Base-by-base conservation (phyloP, 1,140 invertebrate species). In the Drosophila pandora region DNA sequence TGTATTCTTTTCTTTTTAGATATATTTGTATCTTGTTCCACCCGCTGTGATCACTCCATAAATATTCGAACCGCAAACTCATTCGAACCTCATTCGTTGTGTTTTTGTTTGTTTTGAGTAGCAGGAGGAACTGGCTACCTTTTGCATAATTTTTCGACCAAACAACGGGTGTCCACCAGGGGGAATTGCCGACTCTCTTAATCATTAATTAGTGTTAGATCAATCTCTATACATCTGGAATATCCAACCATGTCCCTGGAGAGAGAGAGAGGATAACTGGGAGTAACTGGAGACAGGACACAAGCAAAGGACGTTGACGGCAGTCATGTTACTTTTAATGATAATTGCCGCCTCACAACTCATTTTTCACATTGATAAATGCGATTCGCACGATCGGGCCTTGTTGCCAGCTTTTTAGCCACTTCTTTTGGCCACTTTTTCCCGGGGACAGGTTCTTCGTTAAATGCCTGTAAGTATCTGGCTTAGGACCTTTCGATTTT, bases 261-360 rank as follows among this genome's bases (percentile, higher is more conserved):
- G 65, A 43, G 61, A n/a, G n/a, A 2, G 8, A 39, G 13, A 32
- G n/a, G 39, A 17, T 7, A 17, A 17, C 17, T 17, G 17, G 41
- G 41, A 22, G 17, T 28, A 41, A 41, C 39, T 13, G 39, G 39
- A 13, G 12, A 41, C 39, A 41, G 34, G 34, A 41, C 39, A 13
- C 39, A 2, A 41, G 12, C 3, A 41, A n/a, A 32, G 8, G 28
- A 43, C 60, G 54, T 54, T 59, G 56, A 73, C 58, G 62, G 76
- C 68, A 81, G 82, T 87, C 83, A 79, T 87, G 83, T 87, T 87
- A 79, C 79, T 83, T 84, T 87, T 87, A 87, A 89, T 87, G 82
- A 84, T 87, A 89, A 87, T 87, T 89, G 76, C 76, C 55, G 79
- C 49, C 71, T 87, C 82, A 83, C 82, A 88, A 88, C 83, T 87